These are phyloP conservation scores for Hydrotaea diabolus DNA, from an alignment of 2,888 invertebrate species.

Conservation along the genomic window DNA sequence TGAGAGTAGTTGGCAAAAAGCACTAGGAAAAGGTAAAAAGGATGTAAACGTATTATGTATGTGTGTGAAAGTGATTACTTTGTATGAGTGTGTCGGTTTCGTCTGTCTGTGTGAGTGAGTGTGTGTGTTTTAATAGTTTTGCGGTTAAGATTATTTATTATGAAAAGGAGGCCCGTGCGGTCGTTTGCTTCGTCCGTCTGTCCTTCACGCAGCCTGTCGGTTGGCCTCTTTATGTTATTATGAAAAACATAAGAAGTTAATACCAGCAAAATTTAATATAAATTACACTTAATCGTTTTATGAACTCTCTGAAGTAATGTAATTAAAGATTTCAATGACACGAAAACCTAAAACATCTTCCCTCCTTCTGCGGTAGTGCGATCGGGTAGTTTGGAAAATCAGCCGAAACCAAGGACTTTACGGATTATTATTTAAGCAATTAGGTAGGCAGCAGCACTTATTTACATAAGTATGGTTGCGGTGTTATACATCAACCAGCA, in stretches of 20 bases:
- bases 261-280: slow-evolving; percentile 34
- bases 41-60: neutral
- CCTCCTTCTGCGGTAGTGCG: neutral
- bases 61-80: neutral
- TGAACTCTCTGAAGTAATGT: slow-evolving; percentile 45
- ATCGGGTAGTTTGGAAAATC: neutral
- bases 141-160: slow-evolving; percentile 33
- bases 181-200: neutral
- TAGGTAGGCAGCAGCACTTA: too few species aligned
- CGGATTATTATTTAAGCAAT: too few species aligned
- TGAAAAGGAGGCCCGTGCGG: slow-evolving; percentile 17
- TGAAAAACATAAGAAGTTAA: slow-evolving; percentile 33
- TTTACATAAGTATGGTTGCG: too few species aligned
- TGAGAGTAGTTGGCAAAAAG: neutral
- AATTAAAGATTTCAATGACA: slow-evolving; percentile 44
- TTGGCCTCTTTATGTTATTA: slow-evolving; percentile 10
- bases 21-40: slow-evolving; percentile 18
- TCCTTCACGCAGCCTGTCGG: neutral
- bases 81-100: neutral
- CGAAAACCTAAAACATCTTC: neutral
- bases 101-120: neutral
- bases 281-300: slow-evolving; percentile 56
- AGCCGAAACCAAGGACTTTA: too few species aligned
- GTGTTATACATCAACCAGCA: too few species aligned
- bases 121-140: slow-evolving; percentile 43